A percentile compares a stretch with the other conserved stretches of the same genome.
Evolutionary conservation across 2,797 vertebrate species (phyloP).

Genomic region (Clamator glandarius): DNA sequence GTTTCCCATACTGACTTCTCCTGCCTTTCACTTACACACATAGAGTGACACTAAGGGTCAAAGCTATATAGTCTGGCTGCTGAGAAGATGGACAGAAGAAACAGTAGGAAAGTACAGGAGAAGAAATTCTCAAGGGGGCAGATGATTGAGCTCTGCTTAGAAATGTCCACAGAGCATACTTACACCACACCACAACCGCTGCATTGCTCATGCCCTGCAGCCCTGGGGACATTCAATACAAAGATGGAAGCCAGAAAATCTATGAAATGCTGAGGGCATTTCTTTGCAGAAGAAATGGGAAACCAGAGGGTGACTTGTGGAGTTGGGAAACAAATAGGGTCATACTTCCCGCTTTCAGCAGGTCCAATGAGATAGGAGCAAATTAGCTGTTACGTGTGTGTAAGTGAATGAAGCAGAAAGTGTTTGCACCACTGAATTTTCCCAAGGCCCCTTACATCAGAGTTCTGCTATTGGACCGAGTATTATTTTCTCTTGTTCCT

Average conservation of each 20-base stretch:
- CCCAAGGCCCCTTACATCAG: neutral
- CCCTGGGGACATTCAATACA: neutral
- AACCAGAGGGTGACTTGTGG: neutral
- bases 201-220: neutral
- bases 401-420: neutral
- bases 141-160: neutral
- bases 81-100: neutral
- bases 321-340: neutral
- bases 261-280: neutral
- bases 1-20: neutral
- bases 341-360: neutral
- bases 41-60: neutral
- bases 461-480: neutral
- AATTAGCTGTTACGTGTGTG: neutral
- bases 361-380: neutral
- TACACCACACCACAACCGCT: rapidly evolving
- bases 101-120: neutral
- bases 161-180: neutral
- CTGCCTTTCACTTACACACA: neutral
- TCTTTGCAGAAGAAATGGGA: neutral
- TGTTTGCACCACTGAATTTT: neutral
- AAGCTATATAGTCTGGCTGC: neutral
- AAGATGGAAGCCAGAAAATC: neutral
- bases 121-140: neutral
- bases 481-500: neutral